Base-by-base conservation (phyloP, 2,888 invertebrate genomes). In the Abrostola triplasia region DNA sequence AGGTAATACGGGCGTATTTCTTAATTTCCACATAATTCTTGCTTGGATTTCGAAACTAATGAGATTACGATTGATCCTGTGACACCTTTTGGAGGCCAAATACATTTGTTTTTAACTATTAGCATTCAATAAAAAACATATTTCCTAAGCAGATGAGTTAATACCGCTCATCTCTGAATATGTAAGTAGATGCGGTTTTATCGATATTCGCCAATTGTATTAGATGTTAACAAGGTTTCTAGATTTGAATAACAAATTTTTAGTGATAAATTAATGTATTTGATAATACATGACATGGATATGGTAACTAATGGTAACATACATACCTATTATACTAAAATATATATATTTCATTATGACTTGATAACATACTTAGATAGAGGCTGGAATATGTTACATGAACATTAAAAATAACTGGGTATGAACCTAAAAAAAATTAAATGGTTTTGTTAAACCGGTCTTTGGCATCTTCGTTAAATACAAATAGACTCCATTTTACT, bases 11-110 rank as follows among this genome's bases (percentile, higher is more conserved):
- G 24, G 4, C 24, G 4, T 24, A 36, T 59, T 52, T 59, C 63
- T 55, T 24, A 38, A 55, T 50, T 48, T 64, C 64, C 47, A 64
- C 52, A 50, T 37, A 41, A 37, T 51, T 44, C 24, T 51, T 8
- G 53, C 64, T 58, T 50, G 47, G 10, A 49, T 73, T 80, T 71
- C 41, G 66, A 69, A 73, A 66, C 59, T 62, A 64, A 81, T 65
- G 53, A 64, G 59, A 38, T 35, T 36, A 44, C 7, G 12, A 38
- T 7, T 51, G 36, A 60, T 54, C 40, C 53, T n/a, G 24, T 47
- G 49, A 10, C 41, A 61, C 36, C 24, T 42, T 12, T 41, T 35
- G 40, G 42, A 44, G 42, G 12, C 11, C 5, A 35, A 50, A 56
- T 52, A 50, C 24, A 41, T 41, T 13, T 4, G 6, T n/a, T n/a